These are phyloP conservation scores for Calonectris borealis DNA, from an alignment of 2,113 vertebrate genomes.

Conservation along the genomic window DNA sequence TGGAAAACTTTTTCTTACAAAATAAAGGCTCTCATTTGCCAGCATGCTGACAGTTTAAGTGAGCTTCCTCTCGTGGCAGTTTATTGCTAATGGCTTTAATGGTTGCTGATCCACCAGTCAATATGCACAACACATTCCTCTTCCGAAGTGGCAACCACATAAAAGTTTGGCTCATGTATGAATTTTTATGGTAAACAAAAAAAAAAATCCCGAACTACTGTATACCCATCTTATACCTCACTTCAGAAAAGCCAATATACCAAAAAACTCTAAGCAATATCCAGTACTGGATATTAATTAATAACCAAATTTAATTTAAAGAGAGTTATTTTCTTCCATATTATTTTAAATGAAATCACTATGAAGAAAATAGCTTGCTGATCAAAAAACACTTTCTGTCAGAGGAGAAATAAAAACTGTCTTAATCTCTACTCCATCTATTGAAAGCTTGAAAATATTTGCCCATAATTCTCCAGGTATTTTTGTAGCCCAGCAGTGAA, in stretches of 20 bases:
- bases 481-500: background rate
- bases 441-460: background rate
- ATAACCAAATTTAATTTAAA: background rate
- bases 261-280: background rate
- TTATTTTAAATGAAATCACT: background rate
- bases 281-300: background rate
- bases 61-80: background rate
- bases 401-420: background rate
- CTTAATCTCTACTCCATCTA: background rate
- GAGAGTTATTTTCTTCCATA: background rate
- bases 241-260: background rate
- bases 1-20: background rate
- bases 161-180: background rate
- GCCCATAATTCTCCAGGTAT: background rate
- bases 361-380: background rate
- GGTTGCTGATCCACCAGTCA: background rate
- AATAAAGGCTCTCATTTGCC: background rate
- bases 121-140: background rate
- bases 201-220: background rate
- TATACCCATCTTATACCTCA: background rate
- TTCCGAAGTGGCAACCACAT: background rate
- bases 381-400: background rate
- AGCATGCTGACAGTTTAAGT: constrained; percentile 5
- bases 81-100: background rate
- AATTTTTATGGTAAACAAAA: background rate